A percentile compares a stretch with the other conserved stretches of the same genome.
phyloP scores from a whole-genome alignment of 35 echinoderm and acorn worm genomes.

The Amphiura filiformis region DNA sequence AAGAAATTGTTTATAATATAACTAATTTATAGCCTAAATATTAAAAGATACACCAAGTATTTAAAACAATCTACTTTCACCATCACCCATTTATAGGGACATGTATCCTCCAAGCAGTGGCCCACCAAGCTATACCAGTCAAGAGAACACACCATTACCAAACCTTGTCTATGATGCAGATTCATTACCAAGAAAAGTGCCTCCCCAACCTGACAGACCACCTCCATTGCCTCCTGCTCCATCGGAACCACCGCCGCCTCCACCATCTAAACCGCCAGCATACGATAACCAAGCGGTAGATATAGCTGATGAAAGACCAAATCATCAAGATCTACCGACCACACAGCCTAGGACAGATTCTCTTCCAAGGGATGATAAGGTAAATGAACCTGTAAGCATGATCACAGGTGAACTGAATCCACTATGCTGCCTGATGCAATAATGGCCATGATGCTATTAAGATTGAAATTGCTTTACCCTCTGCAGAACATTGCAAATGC shows the following conservation, averaged over 20 bases:
- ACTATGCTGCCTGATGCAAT: no score
- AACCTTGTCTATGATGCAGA: not conserved
- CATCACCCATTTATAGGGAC: not conserved
- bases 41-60: no score
- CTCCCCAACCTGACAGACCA: not conserved
- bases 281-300: not conserved
- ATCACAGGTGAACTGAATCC: no score
- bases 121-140: slow-evolving; percentile 21
- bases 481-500: no score
- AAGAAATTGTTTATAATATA: no score
- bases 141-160: not conserved
- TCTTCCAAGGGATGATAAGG: not conserved
- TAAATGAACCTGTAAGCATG: not conserved
- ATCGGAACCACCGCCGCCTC: not conserved
- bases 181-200: not conserved
- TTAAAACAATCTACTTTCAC: no score
- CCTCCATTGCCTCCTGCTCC: not conserved
- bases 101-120: slow-evolving; percentile 19
- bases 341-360: not conserved
- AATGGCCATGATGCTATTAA: no score
- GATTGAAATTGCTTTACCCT: no score
- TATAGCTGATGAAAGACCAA: not conserved
- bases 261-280: not conserved
- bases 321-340: not conserved
- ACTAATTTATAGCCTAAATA: no score